These are phyloP conservation scores for Antechinus flavipes DNA, from an alignment of 2,113 vertebrate genomes.

Conservation along the genomic window DNA sequence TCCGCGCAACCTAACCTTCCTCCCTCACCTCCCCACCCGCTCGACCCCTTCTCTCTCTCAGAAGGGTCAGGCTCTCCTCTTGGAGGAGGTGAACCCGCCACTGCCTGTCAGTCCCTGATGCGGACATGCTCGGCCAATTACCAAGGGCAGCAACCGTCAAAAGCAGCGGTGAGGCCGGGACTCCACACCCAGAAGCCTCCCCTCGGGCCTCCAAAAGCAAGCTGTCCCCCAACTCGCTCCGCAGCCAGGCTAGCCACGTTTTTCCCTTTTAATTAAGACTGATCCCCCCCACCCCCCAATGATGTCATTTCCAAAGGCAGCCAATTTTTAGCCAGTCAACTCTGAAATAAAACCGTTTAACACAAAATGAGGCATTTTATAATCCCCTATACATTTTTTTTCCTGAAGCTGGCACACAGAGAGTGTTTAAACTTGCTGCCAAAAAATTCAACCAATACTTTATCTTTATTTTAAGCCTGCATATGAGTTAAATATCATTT, in stretches of 20 bases:
- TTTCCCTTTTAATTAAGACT: constrained; percentile 30
- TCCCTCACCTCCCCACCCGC: background rate
- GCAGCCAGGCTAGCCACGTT: background rate
- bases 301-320: constrained; percentile 55
- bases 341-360: constrained; percentile 63
- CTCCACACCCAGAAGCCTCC: background rate
- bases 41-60: background rate
- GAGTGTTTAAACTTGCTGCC: constrained; percentile 15
- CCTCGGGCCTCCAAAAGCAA: background rate
- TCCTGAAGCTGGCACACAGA: constrained; percentile 25
- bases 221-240: background rate
- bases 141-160: constrained; percentile 58
- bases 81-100: background rate
- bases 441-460: constrained; percentile 30
- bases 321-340: constrained; percentile 45
- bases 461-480: background rate
- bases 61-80: background rate
- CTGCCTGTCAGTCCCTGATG: background rate
- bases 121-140: background rate
- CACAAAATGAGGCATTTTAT: constrained; percentile 52
- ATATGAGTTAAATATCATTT: constrained; percentile 4
- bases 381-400: constrained; percentile 15
- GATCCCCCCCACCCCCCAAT: background rate
- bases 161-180: constrained; percentile 6
- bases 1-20: background rate